These are phyloP conservation scores for Porites lobata DNA, from an alignment of 92 coral and sea anemone genomes.

Conservation along the genomic window DNA sequence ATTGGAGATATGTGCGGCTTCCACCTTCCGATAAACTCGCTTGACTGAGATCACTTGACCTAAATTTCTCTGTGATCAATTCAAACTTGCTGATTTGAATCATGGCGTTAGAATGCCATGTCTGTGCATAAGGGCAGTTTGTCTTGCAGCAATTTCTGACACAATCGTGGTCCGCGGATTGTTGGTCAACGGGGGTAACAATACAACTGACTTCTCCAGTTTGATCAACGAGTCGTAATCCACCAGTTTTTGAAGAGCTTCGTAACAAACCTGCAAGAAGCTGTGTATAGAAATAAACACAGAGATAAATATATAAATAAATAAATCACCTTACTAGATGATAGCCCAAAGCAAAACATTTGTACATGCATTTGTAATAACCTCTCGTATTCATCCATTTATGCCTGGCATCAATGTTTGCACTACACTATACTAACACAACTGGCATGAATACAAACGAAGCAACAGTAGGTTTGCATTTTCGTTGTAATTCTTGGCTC, in stretches of 20 bases:
- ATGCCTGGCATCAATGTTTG: too few relatives aligned
- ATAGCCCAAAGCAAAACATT: too few relatives aligned
- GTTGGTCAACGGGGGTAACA: slow-evolving; percentile 27
- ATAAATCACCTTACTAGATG: too few relatives aligned
- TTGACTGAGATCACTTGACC: slow-evolving; percentile 8
- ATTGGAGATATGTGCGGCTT: slow-evolving; percentile 62
- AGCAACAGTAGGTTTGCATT: too few relatives aligned
- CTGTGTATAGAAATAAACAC: slow-evolving; percentile 46
- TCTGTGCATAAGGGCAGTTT: slow-evolving; percentile 52
- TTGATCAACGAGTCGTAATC: slow-evolving; percentile 72
- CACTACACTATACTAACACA: too few relatives aligned
- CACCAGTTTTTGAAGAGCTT: slow-evolving; percentile 68
- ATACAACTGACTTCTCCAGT: slow-evolving; percentile 78
- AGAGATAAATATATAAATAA: too few relatives aligned
- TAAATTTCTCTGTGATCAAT: slow-evolving; percentile 72
- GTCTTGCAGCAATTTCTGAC: slow-evolving; percentile 27
- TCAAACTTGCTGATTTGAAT: slow-evolving; percentile 69
- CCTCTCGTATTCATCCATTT: too few relatives aligned
- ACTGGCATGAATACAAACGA: too few relatives aligned
- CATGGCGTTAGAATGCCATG: slow-evolving; percentile 65
- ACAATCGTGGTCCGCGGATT: slow-evolving; percentile 30
- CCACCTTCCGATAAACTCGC: slow-evolving; percentile 11
- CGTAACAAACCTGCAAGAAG: slow-evolving; percentile 76
- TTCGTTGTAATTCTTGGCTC: too few relatives aligned
- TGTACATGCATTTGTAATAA: too few relatives aligned